Evolutionary conservation across 1,140 invertebrate genomes (phyloP).

Genomic region (Cryptotermes secundus): DNA sequence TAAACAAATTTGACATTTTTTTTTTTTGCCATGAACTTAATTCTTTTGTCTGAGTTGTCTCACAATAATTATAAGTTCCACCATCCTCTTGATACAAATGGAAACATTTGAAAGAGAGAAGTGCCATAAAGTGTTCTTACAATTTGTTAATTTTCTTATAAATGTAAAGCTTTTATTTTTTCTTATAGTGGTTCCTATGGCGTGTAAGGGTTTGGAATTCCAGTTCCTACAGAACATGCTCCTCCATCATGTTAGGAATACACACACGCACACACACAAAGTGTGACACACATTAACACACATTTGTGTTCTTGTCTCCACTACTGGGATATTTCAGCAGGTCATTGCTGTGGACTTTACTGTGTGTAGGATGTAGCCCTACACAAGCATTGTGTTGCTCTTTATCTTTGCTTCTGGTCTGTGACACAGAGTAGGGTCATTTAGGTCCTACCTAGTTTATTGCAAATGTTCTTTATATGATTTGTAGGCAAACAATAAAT

Average conservation of each 20-base stretch:
- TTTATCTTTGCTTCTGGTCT: neutral
- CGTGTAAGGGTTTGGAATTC: neutral
- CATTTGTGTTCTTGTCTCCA: neutral
- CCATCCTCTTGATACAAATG: too few relatives aligned
- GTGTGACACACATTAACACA: neutral
- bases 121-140: too few relatives aligned
- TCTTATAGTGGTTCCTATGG: neutral
- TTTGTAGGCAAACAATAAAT: conserved; percentile 9
- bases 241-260: neutral
- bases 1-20: too few relatives aligned
- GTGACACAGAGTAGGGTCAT: neutral
- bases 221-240: neutral
- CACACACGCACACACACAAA: neutral
- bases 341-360: neutral
- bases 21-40: too few relatives aligned
- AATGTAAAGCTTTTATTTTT: neutral
- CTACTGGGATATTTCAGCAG: neutral
- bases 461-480: conserved; percentile 5
- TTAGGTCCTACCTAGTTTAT: neutral
- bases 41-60: too few relatives aligned
- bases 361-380: neutral
- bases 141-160: too few relatives aligned
- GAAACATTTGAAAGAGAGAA: too few relatives aligned
- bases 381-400: neutral
- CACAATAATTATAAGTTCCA: too few relatives aligned